Evolutionary conservation across 1,140 invertebrate species (phyloP).

Genomic region (Hesperophylax magnus): DNA sequence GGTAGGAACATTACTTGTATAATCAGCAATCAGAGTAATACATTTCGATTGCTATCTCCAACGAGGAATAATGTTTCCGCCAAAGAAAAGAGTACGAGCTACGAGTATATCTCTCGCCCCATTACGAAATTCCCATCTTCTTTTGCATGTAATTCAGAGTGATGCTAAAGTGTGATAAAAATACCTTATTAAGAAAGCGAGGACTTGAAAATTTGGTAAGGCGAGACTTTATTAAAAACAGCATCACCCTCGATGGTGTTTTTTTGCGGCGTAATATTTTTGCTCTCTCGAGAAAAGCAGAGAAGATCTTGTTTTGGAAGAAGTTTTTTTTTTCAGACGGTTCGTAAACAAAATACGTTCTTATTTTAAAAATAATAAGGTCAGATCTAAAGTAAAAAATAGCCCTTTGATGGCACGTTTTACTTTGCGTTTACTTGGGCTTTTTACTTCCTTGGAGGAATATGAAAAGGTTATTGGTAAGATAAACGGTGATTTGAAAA

Average conservation of each 20-base stretch:
- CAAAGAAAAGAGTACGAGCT: not conserved
- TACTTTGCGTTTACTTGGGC: no score
- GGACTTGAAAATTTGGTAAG: conserved; percentile 19
- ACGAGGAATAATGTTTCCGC: not conserved
- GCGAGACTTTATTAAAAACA: conserved; percentile 37
- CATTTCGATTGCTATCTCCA: no score
- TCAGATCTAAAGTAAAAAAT: no score
- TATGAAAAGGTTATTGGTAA: no score
- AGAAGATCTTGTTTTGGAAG: not conserved
- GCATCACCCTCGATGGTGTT: not conserved
- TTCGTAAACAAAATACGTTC: not conserved
- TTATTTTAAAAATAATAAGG: no score
- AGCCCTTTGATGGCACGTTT: no score
- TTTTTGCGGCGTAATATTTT: conserved; percentile 26
- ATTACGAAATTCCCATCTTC: conserved; percentile 32
- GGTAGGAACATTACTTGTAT: no score
- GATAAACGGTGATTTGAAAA: no score
- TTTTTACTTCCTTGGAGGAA: no score
- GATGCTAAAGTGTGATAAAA: conserved; percentile 29
- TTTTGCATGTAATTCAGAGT: conserved; percentile 30
- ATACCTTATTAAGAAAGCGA: conserved; percentile 31
- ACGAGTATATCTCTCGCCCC: not conserved
- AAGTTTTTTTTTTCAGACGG: not conserved
- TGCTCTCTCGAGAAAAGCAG: not conserved
- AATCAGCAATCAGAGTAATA: no score